Evolutionary conservation across 2,113 vertebrate species (phyloP).

Genomic region (Gorsachius goisagi): DNA sequence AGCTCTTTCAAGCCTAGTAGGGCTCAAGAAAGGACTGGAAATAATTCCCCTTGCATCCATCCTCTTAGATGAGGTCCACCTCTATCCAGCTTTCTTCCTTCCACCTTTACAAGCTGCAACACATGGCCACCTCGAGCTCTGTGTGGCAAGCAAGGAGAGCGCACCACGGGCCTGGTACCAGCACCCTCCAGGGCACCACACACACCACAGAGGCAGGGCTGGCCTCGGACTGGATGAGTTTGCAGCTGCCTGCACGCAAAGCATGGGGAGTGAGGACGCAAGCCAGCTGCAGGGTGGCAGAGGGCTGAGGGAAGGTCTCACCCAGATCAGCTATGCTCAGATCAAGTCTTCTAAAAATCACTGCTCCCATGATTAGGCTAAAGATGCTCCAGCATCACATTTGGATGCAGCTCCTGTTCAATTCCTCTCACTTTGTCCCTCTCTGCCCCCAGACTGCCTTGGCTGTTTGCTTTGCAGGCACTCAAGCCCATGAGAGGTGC

Average conservation of each 20-base stretch:
- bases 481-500: neutral
- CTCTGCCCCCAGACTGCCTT: fast-evolving
- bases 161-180: neutral
- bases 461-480: neutral
- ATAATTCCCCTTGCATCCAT: neutral
- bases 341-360: neutral
- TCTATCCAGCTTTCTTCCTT: neutral
- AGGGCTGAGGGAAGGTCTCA: neutral
- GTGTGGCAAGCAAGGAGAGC: neutral
- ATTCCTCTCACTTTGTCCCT: neutral
- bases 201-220: neutral
- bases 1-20: neutral
- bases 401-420: neutral
- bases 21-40: neutral
- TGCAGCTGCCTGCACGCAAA: neutral
- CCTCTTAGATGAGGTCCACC: neutral
- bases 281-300: neutral
- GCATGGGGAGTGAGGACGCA: fast-evolving
- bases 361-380: neutral
- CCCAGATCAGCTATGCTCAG: fast-evolving
- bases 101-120: neutral
- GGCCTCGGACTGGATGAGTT: fast-evolving
- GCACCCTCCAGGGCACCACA: neutral
- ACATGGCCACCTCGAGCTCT: neutral
- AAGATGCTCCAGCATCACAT: neutral